Conservation (phyloP, 2,797 vertebrate genomes). For the Sebastes trivittatus region DNA sequence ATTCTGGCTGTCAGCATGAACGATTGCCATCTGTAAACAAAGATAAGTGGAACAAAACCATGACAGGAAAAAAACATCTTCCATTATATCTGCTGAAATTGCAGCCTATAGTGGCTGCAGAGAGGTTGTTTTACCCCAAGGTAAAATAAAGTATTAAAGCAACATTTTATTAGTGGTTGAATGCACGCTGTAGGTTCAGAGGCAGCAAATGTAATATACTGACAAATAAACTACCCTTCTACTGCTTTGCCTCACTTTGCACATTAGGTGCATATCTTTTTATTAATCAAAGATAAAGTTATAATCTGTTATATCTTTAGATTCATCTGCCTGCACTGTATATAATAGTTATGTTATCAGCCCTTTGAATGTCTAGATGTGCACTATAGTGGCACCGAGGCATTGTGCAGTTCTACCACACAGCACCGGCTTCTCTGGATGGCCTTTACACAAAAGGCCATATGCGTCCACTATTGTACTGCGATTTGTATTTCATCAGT, state of each 20-base stretch:
- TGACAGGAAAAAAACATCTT: neutral
- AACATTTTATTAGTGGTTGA: slow-evolving; percentile 1
- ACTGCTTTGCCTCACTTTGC: neutral
- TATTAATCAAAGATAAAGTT: slow-evolving; percentile 7
- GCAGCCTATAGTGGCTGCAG: neutral
- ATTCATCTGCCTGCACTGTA: neutral
- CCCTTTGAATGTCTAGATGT: slow-evolving; percentile 5
- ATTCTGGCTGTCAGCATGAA: neutral
- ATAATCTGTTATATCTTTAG: neutral
- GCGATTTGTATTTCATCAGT: slow-evolving; percentile 32
- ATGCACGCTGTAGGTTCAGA: neutral
- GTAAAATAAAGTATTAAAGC: neutral
- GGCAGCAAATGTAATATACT: neutral
- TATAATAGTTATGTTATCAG: neutral
- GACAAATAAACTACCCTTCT: neutral
- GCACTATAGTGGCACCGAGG: slow-evolving; percentile 1
- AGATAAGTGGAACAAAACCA: neutral
- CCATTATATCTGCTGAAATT: slow-evolving; percentile 20
- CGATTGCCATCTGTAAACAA: neutral
- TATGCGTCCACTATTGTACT: slow-evolving; percentile 35
- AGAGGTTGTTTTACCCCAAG: neutral
- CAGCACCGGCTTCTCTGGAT: slow-evolving; percentile 39
- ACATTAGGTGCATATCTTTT: neutral
- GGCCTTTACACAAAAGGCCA: slow-evolving; percentile 51
- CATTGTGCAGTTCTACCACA: slow-evolving; percentile 11